Conservation (phyloP, 2,113 vertebrate species). For the Rhabdomys dilectus region DNA sequence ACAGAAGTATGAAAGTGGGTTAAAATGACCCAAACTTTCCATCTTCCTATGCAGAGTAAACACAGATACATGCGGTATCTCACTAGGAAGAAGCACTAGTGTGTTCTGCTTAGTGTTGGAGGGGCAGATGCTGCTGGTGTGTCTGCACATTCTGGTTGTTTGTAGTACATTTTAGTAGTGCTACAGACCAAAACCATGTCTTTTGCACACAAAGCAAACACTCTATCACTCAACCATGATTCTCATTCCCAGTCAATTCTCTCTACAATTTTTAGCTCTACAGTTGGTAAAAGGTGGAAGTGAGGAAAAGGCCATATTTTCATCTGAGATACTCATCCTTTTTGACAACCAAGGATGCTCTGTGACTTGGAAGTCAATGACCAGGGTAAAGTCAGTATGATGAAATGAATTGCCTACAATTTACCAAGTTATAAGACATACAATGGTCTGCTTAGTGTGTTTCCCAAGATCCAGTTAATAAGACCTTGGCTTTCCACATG, state of each 20-base stretch:
- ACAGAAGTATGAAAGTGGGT: not conserved
- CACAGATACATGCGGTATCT: rapidly evolving
- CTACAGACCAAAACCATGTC: not conserved
- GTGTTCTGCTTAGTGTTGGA: not conserved
- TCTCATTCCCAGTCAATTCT: not conserved
- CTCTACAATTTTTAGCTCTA: not conserved
- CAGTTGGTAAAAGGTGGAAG: rapidly evolving
- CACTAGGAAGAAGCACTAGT: not conserved
- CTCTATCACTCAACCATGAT: too few species aligned
- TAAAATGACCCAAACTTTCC: not conserved
- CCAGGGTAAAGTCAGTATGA: not conserved
- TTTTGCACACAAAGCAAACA: not conserved
- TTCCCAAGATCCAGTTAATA: not conserved
- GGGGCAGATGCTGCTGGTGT: not conserved
- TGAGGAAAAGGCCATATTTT: not conserved
- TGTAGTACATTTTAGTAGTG: not conserved
- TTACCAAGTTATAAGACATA: constrained; percentile 21
- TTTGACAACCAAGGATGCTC: not conserved
- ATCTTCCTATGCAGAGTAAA: not conserved
- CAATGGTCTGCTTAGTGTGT: not conserved
- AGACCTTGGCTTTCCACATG: not conserved
- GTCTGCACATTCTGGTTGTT: not conserved
- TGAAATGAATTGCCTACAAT: constrained; percentile 2
- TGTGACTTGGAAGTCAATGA: not conserved
- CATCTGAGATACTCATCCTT: not conserved